Conservation (phyloP, 2,113 vertebrate genomes). For the Sinocyclocheilus rhinocerous region DNA sequence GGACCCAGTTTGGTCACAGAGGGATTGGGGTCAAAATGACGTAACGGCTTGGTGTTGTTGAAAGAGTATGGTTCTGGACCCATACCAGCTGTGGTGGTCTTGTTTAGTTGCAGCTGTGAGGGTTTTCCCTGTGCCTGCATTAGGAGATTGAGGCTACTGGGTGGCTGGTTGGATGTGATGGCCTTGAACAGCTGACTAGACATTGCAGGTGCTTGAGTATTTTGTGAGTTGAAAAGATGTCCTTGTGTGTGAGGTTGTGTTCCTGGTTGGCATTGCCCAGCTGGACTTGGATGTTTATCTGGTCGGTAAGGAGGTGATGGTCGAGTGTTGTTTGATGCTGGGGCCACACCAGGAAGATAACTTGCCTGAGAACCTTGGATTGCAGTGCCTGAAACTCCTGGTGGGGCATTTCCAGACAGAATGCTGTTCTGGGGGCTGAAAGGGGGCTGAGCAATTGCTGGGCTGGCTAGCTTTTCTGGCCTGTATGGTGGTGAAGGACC, state of each 20-base stretch:
- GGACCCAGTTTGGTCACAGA: conserved; percentile 60
- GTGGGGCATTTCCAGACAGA: conserved; percentile 73
- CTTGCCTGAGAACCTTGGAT: conserved; percentile 80
- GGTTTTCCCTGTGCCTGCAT: conserved; percentile 75
- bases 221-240: conserved; percentile 75
- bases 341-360: conserved; percentile 72
- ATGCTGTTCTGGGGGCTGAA: conserved; percentile 81
- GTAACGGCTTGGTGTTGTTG: conserved; percentile 85
- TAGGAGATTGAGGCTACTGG: conserved; percentile 77
- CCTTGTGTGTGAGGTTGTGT: conserved; percentile 43
- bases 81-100: conserved; percentile 66
- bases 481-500: conserved; percentile 78
- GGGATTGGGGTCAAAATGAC: conserved; percentile 82
- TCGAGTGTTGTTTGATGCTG: conserved; percentile 73
- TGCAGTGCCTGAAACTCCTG: conserved; percentile 67
- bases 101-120: conserved; percentile 56
- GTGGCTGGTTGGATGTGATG: conserved; percentile 71
- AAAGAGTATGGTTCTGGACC: conserved; percentile 79
- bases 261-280: conserved; percentile 55
- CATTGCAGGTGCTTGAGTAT: conserved; percentile 59
- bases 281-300: conserved; percentile 81
- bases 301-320: conserved; percentile 81
- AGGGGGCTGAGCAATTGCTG: conserved; percentile 79
- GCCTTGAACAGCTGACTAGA: conserved; percentile 80
- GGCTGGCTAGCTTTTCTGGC: conserved; percentile 80